Evolutionary conservation across 2,113 vertebrate genomes (phyloP).

Genomic region (Brachyistius frenatus): DNA sequence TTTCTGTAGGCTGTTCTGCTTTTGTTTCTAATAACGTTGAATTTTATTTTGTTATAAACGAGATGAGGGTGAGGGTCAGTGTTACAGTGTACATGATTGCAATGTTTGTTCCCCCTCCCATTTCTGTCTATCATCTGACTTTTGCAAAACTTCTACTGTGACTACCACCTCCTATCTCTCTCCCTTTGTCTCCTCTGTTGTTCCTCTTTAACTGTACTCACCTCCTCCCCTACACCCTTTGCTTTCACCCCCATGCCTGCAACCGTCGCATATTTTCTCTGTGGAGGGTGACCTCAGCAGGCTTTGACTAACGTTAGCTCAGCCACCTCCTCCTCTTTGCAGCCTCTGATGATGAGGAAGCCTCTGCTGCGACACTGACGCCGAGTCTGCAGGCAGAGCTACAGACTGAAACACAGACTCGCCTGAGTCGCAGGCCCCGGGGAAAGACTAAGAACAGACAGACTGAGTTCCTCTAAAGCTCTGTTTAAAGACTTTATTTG

Average conservation of each 20-base stretch:
- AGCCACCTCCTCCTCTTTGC: slow-evolving; percentile 98
- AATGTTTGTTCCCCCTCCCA: slow-evolving; percentile 36
- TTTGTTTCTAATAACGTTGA: slow-evolving; percentile 10
- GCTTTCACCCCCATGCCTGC: slow-evolving; percentile 39
- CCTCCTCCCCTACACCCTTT: slow-evolving; percentile 1
- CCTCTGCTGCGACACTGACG: slow-evolving; percentile 97
- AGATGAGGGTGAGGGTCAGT: slow-evolving; percentile 15
- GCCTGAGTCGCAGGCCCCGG: slow-evolving; percentile 46
- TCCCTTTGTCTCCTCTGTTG: background rate
- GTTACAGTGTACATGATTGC: slow-evolving; percentile 35
- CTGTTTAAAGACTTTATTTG: slow-evolving; percentile 35
- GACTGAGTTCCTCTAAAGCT: slow-evolving; percentile 48
- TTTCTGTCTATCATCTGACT: slow-evolving; percentile 35
- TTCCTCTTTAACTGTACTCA: slow-evolving; percentile 26
- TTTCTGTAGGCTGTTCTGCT: slow-evolving; percentile 17
- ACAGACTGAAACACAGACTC: slow-evolving; percentile 55
- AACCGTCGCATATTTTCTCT: slow-evolving; percentile 63
- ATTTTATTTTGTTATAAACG: slow-evolving; percentile 17
- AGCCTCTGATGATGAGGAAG: slow-evolving; percentile 97
- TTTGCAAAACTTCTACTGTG: background rate
- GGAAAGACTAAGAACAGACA: slow-evolving; percentile 53
- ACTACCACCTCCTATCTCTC: background rate
- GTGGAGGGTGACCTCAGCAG: slow-evolving; percentile 83
- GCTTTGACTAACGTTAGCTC: slow-evolving; percentile 96
- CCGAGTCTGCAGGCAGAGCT: slow-evolving; percentile 68